A percentile compares a stretch with the other conserved stretches of the same genome.
phyloP scores from a whole-genome alignment of 1,140 invertebrate genomes.

The Listronotus oregonensis region DNA sequence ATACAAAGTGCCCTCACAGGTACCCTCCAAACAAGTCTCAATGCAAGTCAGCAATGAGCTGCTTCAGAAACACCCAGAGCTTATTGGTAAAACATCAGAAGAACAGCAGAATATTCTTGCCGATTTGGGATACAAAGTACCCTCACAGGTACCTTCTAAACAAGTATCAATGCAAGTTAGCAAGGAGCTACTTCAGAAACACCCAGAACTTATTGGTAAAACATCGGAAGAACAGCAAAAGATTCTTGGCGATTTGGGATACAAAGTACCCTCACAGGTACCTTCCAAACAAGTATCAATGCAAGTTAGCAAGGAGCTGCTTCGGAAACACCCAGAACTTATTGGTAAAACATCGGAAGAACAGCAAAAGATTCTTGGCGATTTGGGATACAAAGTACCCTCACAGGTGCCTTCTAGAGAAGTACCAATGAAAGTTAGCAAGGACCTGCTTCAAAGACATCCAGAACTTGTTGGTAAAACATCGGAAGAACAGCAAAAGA shows the following conservation, averaged over 20 bases:
- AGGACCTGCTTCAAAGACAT: neutral
- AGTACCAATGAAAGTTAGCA: neutral
- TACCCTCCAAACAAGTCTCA: too few relatives aligned
- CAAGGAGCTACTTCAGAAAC: too few relatives aligned
- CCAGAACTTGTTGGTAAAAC: conserved; percentile 22
- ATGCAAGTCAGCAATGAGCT: too few relatives aligned
- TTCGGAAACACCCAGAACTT: conserved; percentile 13
- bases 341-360: conserved; percentile 6
- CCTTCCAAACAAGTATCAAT: neutral
- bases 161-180: too few relatives aligned
- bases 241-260: conserved; percentile 9
- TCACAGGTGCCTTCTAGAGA: neutral
- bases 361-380: neutral
- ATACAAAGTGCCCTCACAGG: neutral
- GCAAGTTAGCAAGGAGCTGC: neutral
- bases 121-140: neutral
- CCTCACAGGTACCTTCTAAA: too few relatives aligned
- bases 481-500: conserved; percentile 9
- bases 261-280: neutral
- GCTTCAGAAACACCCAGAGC: too few relatives aligned
- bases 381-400: conserved; percentile 8
- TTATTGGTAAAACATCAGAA: neutral
- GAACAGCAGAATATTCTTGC: conserved; percentile 8
- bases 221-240: conserved; percentile 2
- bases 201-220: conserved; percentile 5